Conservation (phyloP, 2,888 invertebrate genomes). For the Ptychoptera albimana region DNA sequence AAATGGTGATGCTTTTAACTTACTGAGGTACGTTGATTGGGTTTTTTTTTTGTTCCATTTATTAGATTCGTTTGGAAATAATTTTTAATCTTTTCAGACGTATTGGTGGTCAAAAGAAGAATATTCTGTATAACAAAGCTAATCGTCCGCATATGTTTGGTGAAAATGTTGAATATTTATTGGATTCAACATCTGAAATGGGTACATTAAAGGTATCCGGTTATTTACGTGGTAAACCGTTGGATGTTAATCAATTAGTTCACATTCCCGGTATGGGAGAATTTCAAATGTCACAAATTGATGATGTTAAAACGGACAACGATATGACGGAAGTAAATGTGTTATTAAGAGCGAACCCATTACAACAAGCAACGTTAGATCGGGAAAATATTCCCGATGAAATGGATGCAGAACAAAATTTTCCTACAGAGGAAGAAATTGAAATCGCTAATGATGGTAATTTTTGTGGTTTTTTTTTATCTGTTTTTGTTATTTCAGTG, state of each 20-base stretch:
- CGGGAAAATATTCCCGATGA: constrained; percentile 72
- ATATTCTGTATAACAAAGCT: constrained; percentile 54
- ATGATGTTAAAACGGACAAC: constrained; percentile 20
- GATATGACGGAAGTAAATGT: constrained; percentile 23
- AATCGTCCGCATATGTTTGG: constrained; percentile 71
- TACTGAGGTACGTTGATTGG: constrained; percentile 31
- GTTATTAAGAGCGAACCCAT: constrained; percentile 41
- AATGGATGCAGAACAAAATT: constrained; percentile 93
- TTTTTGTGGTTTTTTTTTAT: not conserved
- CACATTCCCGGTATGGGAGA: constrained; percentile 89
- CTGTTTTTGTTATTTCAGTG: not conserved
- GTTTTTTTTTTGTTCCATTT: not conserved
- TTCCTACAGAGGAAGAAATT: constrained; percentile 89
- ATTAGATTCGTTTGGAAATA: not conserved
- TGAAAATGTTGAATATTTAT: constrained; percentile 55
- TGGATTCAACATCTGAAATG: constrained; percentile 23
- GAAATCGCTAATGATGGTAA: constrained; percentile 39
- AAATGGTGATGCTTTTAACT: constrained; percentile 53
- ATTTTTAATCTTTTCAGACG: constrained; percentile 18
- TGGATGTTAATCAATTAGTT: constrained; percentile 77
- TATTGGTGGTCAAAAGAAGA: constrained; percentile 72
- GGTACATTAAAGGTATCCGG: constrained; percentile 73
- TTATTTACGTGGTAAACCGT: constrained; percentile 63
- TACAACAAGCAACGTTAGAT: constrained; percentile 55
- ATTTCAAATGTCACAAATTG: constrained; percentile 76